Evolutionary conservation across 2,797 vertebrate species (phyloP).

Genomic region (Odontamblyopus rebecca): DNA sequence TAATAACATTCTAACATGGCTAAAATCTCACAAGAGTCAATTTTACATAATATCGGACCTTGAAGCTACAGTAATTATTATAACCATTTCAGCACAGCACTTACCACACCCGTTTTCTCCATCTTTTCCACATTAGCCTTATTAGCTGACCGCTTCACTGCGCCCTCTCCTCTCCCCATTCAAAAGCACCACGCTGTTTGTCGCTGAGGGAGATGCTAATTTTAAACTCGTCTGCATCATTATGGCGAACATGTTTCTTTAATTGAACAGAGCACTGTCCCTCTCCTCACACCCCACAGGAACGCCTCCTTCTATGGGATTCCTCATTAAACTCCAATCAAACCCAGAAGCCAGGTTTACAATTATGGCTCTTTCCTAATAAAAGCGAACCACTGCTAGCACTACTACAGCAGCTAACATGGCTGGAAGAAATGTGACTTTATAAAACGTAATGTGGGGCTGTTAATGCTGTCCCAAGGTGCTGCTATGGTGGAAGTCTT

Average conservation of each 20-base stretch:
- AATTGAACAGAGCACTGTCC: slow-evolving; percentile 63
- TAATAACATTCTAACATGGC: too few relatives aligned
- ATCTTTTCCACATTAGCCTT: background rate
- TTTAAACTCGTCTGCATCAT: slow-evolving; percentile 62
- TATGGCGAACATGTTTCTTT: slow-evolving; percentile 65
- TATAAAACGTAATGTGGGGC: slow-evolving; percentile 37
- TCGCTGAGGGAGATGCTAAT: slow-evolving; percentile 41
- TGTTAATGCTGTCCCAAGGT: slow-evolving; percentile 29
- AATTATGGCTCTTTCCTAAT: slow-evolving; percentile 30
- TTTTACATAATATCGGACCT: too few relatives aligned
- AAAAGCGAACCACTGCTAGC: slow-evolving; percentile 17
- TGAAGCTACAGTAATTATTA: background rate
- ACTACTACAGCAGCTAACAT: background rate
- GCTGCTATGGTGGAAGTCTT: background rate
- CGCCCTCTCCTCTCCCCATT: slow-evolving; percentile 6
- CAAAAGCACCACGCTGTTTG: slow-evolving; percentile 23
- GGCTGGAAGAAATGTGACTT: slow-evolving; percentile 30
- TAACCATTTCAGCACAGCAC: background rate
- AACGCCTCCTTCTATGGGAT: slow-evolving; percentile 51
- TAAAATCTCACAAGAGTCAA: too few relatives aligned
- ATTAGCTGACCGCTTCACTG: slow-evolving; percentile 18
- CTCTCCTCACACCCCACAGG: slow-evolving; percentile 54
- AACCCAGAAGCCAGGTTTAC: slow-evolving; percentile 14
- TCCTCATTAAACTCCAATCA: slow-evolving; percentile 70
- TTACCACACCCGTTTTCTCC: background rate